Base-by-base conservation (phyloP, 2,113 vertebrate species). In the Vidua macroura region DNA sequence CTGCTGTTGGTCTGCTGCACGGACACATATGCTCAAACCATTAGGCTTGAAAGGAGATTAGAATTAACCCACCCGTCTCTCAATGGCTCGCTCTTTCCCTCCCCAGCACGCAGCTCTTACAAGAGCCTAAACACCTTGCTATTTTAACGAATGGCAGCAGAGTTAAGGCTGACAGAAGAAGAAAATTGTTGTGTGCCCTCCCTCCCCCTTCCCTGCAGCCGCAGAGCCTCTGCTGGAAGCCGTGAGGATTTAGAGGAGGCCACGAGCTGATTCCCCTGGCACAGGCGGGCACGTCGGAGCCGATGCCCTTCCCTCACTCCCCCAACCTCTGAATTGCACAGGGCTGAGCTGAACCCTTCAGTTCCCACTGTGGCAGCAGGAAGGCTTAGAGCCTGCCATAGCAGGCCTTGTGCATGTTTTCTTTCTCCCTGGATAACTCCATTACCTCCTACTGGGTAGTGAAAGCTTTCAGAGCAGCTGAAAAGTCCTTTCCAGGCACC, bases 21-120 rank as follows among this genome's bases (percentile, higher is more conserved):
- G 96, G 96, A 96, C 96, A 95, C 95, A 96, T 89, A 95, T 94
- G 86, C 97, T 97, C 95, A 94, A 96, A 96, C 96, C 89, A 96
- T 96, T 92, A 97, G 93, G 91, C 96, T 82, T 41, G 44, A 97
- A 94, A 92, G 93, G 87, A 97, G 97, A 97, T 97, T 94, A 96
- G 96, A 97, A 96, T 97, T 87, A 90, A 96, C 87, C 83, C 96
- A 87, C 60, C 93, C 87, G 3, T 62, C 81, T 73, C 90, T 91
- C 92, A 58, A 63, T 74, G 85, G 35, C 88, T 78, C 3, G 2
- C 48, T 74, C 77, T 52, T 79, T 67, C 33, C 30, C 79, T 70
- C 30, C 82, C 33, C n/a, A 22, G 13, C 59, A 46, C 1, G 1
- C 37, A 64, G 74, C 79, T 64, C 88, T 51, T 63, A 63, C 27